Evolutionary conservation across 2,888 invertebrate genomes (phyloP).

Genomic region (Coenonympha glycerion): DNA sequence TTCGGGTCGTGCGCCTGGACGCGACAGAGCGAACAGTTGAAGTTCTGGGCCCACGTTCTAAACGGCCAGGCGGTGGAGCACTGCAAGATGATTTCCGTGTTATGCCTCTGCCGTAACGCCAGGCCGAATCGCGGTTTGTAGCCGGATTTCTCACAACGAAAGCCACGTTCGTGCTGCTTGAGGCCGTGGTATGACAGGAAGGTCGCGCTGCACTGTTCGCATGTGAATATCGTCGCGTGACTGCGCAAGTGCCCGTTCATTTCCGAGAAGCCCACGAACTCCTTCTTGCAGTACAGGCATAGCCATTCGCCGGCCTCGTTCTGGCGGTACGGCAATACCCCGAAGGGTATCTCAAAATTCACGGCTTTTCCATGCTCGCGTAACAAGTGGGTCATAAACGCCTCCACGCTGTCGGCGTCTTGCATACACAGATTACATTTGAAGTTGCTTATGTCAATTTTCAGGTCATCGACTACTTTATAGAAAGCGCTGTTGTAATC

Average conservation of each 20-base stretch:
- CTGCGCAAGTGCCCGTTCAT: conserved; percentile 62
- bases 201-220: conserved; percentile 64
- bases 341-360: conserved; percentile 61
- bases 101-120: conserved; percentile 59
- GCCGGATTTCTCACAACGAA: conserved; percentile 61
- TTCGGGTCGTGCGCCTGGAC: conserved; percentile 66
- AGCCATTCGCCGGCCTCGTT: conserved; percentile 56
- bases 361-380: conserved; percentile 53
- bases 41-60: conserved; percentile 67
- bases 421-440: conserved; percentile 56
- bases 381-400: conserved; percentile 58
- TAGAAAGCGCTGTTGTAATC: conserved; percentile 67
- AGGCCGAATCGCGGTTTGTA: conserved; percentile 66
- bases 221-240: conserved; percentile 64
- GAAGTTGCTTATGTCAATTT: conserved; percentile 62
- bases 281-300: conserved; percentile 64
- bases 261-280: conserved; percentile 59
- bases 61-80: conserved; percentile 67
- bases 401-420: conserved; percentile 51
- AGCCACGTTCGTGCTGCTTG: conserved; percentile 60
- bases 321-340: conserved; percentile 63
- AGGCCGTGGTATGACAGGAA: conserved; percentile 63
- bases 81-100: conserved; percentile 65
- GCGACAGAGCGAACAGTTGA: conserved; percentile 63
- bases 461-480: conserved; percentile 62